Evolutionary conservation across 1,140 invertebrate genomes (phyloP).

Genomic region (Drosophila tristis): DNA sequence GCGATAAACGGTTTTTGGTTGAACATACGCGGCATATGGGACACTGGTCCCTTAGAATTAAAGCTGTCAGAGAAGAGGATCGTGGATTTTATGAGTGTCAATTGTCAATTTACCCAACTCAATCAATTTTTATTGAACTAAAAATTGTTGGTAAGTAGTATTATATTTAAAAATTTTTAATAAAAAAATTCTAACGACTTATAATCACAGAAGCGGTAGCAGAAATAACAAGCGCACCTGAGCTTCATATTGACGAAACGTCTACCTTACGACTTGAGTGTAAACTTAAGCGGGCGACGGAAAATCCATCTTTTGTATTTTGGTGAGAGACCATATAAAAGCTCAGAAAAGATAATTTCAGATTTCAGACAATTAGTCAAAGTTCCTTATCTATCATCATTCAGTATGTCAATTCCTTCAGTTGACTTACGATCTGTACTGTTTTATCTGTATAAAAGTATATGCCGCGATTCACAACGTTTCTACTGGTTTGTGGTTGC

Average conservation of each 20-base stretch:
- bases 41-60: slow-evolving; percentile 91
- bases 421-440: too few species aligned
- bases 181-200: neutral
- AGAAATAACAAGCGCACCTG: slow-evolving; percentile 90
- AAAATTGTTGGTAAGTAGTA: slow-evolving; percentile 90
- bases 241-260: slow-evolving; percentile 90
- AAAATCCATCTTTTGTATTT: slow-evolving; percentile 91
- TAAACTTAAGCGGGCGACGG: slow-evolving; percentile 89
- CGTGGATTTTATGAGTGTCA: slow-evolving; percentile 92
- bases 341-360: too few species aligned
- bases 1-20: slow-evolving; percentile 91
- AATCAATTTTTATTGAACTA: slow-evolving; percentile 90
- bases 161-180: neutral
- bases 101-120: slow-evolving; percentile 91
- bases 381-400: too few species aligned
- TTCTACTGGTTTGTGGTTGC: too few species aligned
- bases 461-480: too few species aligned
- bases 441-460: too few species aligned
- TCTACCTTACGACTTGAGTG: slow-evolving; percentile 90
- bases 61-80: slow-evolving; percentile 89
- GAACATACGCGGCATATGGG: slow-evolving; percentile 90
- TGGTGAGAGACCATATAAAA: slow-evolving; percentile 85
- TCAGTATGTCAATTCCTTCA: too few species aligned
- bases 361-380: too few species aligned
- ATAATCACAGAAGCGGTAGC: slow-evolving; percentile 88